Base-by-base conservation (phyloP, 2,888 invertebrate genomes). In the Drosophila colorata region DNA sequence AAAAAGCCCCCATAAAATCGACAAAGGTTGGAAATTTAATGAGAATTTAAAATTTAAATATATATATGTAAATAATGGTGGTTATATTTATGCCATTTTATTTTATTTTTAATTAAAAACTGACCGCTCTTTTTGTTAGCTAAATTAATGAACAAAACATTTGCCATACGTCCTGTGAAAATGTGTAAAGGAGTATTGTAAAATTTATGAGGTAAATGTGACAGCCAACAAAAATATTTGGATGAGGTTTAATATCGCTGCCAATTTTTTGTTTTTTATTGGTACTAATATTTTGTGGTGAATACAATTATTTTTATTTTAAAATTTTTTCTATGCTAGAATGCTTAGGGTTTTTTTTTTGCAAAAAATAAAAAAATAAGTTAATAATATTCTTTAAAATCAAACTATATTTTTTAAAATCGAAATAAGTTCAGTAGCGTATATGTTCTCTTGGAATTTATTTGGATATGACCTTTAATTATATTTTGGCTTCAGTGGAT, bases 41-140 rank as follows among this genome's bases (percentile, higher is more conserved):
- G 25, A 8, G 33, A 25, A 33, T 37, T 40, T 53, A 14, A 9
- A 40, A 48, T n/a, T 43, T 35, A n/a, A 59, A 59, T 58, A 46
- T 35, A 37, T 33, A 8, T 51, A 66, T 40, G 47, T 25, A 23
- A 14, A 48, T 47, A 33, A 35, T 28, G 28, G 9, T 9, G 28
- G 28, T 20, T 14, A 1, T 40, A 13, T 4, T 14, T 25, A 11
- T 33, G 13, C 11, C 33, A 33, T 11, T 33, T 33, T 33, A 33
- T 33, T 64, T 76, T 65, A 20, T 57, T 69, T 85, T 79, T 82
- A 77, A 83, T 86, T 81, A 77, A 80, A 86, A 86, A 52, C 38
- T 61, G 53, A 74, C 77, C 83, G 25, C 78, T 77, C 11, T 64
- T 86, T 73, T 65, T 71, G 55, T 65, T 56, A 65, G 65, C 65